These are phyloP conservation scores for Anarhynchus alexandrinus DNA, from an alignment of 2,113 vertebrate genomes.

Conservation along the genomic window DNA sequence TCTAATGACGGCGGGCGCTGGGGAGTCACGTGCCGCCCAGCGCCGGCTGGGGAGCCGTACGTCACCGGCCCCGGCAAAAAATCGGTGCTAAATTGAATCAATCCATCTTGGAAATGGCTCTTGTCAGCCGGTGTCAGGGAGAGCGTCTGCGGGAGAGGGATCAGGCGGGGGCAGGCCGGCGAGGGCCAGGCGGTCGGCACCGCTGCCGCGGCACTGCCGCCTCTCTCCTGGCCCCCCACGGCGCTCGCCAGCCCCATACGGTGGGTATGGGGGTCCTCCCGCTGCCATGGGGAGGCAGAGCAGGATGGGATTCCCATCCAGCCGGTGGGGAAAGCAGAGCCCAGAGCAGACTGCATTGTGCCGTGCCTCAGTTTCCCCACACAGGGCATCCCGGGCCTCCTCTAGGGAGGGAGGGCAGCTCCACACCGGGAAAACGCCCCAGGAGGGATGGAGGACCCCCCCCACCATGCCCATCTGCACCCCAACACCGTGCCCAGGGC, in stretches of 20 bases:
- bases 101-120: conserved; percentile 89
- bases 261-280: neutral
- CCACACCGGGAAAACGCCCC: neutral
- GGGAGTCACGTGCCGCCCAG: conserved; percentile 64
- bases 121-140: conserved; percentile 82
- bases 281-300: rapidly evolving
- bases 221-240: neutral
- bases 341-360: rapidly evolving
- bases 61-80: conserved; percentile 76
- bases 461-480: neutral
- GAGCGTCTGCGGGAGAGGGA: conserved; percentile 73
- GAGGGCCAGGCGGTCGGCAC: conserved; percentile 36
- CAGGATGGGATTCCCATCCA: neutral
- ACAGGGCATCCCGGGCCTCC: neutral
- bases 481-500: neutral
- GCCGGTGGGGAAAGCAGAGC: neutral
- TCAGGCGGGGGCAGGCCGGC: conserved; percentile 66
- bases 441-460: neutral
- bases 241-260: rapidly evolving
- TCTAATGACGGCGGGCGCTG: conserved; percentile 67
- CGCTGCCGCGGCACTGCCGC: neutral
- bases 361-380: conserved; percentile 3
- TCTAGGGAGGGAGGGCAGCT: neutral
- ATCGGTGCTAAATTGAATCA: conserved; percentile 87
- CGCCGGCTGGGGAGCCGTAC: conserved; percentile 71